Base-by-base conservation (phyloP, 2,797 vertebrate species). In the Sparus aurata region DNA sequence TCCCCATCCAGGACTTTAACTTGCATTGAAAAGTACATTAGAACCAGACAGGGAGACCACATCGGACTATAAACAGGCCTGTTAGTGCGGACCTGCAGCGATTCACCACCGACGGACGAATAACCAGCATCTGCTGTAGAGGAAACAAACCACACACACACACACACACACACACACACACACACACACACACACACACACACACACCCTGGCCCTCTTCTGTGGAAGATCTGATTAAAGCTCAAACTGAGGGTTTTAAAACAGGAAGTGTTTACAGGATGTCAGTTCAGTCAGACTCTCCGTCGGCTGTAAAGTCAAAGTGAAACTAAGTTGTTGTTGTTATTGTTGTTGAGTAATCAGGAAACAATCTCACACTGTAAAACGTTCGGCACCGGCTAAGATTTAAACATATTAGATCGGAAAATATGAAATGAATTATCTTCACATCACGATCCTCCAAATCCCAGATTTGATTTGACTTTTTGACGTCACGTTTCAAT, bases 11-110 rank as follows among this genome's bases (percentile, higher is more conserved):
- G 78, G 79, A 78, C 73, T 77, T 77, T 45, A 87, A 82, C 85
- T 77, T 87, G 91, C 82, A 89, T 89, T 86, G 73, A 83, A 89
- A 84, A 87, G 85, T 91, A 90, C 91, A 93, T 94, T 85, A 89
- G 91, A 94, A 93, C 83, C 93, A 95, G 93, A 91, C 89, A 54
- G 75, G 68, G 77, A 82, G 87, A 92, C 83, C 84, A 75, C 88
- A 91, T 60, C 52, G 69, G 82, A 86, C 88, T 88, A 82, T 90
- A 93, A 94, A 93, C 91, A 91, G 86, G 77, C 71, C 82, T 71
- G 55, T 81, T 91, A 83, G 89, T 88, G 87, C 75, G 65, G 84
- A 91, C 89, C 91, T 93, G 89, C 84, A 91, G 85, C 85, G 79
- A 79, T 86, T 89, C 84, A 87, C 84, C 59, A 76, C 81, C 58